Evolutionary conservation across 2,113 vertebrate genomes (phyloP), one percentile per base, ranked within the genome.

Genomic region (Eubucco bourcierii): DNA sequence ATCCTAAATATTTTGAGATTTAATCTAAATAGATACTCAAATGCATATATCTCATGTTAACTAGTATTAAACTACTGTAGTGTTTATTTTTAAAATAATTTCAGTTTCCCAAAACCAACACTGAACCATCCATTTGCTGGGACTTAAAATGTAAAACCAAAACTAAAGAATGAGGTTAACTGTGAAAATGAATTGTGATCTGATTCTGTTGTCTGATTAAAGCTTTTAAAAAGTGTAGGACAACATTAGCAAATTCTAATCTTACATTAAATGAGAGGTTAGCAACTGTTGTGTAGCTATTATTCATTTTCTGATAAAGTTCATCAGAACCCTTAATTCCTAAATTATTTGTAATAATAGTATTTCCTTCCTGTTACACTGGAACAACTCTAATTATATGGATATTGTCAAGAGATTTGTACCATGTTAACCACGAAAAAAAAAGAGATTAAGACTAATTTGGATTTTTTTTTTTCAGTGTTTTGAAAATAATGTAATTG

Each of bases 121-220:
- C 8, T 95, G 59, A 90, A 53, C 14, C 95, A 72, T 84, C 8
- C 10, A 14, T 59, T 80, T 80, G 29, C 90, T 86, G 94, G 86
- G 47, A 2, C n/a, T 80, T 84, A 90, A 0, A 8, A 1, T 27
- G 47, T 95, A 84, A 87, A 55, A 71, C 77, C 94, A 68, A 8
- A 67, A 79, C 56, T 95, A 72, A 39, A 6, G 8, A 73, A 23
- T 84, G 18, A 74, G 24, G 90, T 95, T 95, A 96, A 91, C 68
- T 92, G 19, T 86, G 63, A 78, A 70, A 80, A 76, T 66, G 28
- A n/a, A 16, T 27, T 44, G 70, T 50, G 23, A 23, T 80, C 28
- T 82, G 44, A 74, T 80, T 65, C 56, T 90, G 12, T 59, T 29
- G 4, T 63, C 60, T 60, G 31, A 81, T 31, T 74, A 56, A 37